phyloP scores from a whole-genome alignment of 2,113 vertebrate species.

The Sylvilagus bachmani region DNA sequence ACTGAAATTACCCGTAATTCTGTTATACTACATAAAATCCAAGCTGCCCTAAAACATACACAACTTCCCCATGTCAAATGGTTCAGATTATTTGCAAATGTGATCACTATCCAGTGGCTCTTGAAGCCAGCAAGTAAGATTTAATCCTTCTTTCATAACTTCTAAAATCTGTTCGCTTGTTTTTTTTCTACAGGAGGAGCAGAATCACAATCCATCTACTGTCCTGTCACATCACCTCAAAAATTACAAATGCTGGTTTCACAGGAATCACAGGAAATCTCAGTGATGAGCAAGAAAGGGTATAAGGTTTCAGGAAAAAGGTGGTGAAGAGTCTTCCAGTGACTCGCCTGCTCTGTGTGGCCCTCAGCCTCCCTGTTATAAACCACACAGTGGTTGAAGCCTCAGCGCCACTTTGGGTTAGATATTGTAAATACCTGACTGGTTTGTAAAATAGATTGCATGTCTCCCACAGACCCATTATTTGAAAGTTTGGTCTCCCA shows the following conservation, averaged over 20 bases:
- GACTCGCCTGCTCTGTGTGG: neutral
- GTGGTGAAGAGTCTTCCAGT: neutral
- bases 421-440: neutral
- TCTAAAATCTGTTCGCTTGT: neutral
- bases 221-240: neutral
- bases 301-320: neutral
- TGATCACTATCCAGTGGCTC: slow-evolving; percentile 7
- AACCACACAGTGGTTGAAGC: neutral
- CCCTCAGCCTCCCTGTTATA: neutral
- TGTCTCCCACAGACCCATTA: too few species aligned
- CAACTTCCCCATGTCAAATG: neutral
- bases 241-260: slow-evolving; percentile 29
- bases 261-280: neutral
- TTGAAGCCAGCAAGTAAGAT: slow-evolving; percentile 29
- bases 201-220: neutral
- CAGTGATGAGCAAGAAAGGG: neutral
- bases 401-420: neutral
- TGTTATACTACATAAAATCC: slow-evolving; percentile 40
- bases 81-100: slow-evolving; percentile 5
- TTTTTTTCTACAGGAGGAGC: neutral
- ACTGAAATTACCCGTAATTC: slow-evolving; percentile 36
- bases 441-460: too few species aligned
- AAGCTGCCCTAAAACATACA: slow-evolving; percentile 48
- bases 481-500: too few species aligned
- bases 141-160: neutral